Conservation (phyloP, 2,888 invertebrate genomes). For the Rhabditoides inermis region DNA sequence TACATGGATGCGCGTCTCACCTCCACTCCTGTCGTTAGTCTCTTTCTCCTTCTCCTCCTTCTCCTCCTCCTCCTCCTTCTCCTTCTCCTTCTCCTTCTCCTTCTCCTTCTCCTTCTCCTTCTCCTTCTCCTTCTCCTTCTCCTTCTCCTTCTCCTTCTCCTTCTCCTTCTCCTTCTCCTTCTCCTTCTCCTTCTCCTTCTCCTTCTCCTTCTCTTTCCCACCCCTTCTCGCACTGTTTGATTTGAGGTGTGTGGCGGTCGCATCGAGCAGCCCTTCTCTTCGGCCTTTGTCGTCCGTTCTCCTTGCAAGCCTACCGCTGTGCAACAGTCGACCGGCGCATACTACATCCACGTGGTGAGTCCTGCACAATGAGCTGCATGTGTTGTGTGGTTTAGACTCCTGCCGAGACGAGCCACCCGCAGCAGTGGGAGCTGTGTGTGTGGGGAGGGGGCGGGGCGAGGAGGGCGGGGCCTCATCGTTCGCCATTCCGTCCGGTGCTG, state of each 20-base stretch:
- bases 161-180: not conserved
- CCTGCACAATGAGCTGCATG: too few relatives aligned
- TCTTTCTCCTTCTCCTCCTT: constrained; percentile 4
- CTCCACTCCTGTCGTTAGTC: constrained; percentile 24
- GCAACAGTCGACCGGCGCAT: constrained; percentile 15
- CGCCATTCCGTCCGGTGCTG: too few relatives aligned
- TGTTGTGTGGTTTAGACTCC: too few relatives aligned
- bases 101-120: constrained; percentile 2
- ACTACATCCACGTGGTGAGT: constrained; percentile 22
- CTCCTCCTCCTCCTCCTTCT: constrained; percentile 4
- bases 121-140: not conserved
- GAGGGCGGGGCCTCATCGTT: too few relatives aligned
- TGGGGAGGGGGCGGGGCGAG: too few relatives aligned
- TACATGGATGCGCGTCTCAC: constrained; percentile 32
- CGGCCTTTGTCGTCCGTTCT: constrained; percentile 3
- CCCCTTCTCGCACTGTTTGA: too few relatives aligned
- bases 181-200: constrained; percentile 8
- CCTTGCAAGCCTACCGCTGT: constrained; percentile 15
- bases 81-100: constrained; percentile 5
- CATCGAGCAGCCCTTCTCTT: constrained; percentile 1
- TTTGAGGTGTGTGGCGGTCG: too few relatives aligned
- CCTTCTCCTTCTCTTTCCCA: constrained; percentile 16
- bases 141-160: not conserved
- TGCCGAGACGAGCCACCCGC: too few relatives aligned
- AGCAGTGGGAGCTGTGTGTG: too few relatives aligned